Evolutionary conservation across 2,797 vertebrate species (phyloP).

Genomic region (Passerculus sandwichensis): DNA sequence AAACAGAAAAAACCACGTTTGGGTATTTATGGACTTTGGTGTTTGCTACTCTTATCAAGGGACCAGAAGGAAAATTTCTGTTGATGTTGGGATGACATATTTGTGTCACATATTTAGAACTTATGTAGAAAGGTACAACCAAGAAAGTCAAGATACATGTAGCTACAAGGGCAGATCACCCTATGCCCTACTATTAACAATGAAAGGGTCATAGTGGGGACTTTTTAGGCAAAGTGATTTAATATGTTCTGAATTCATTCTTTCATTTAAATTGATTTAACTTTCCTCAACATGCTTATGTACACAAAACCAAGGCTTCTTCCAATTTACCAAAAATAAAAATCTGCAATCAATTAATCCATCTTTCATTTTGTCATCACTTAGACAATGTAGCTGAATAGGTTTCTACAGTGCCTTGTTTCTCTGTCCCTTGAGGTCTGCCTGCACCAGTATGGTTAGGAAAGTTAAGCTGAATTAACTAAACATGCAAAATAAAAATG

Average conservation of each 20-base stretch:
- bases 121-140: background rate
- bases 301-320: slow-evolving; percentile 36
- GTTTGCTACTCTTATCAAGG: background rate
- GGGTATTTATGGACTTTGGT: background rate
- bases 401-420: background rate
- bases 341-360: slow-evolving; percentile 57
- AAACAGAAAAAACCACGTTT: background rate
- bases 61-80: background rate
- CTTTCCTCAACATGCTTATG: slow-evolving; percentile 18
- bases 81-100: background rate
- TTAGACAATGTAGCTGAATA: slow-evolving; percentile 41
- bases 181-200: background rate
- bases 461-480: slow-evolving; percentile 46
- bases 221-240: slow-evolving; percentile 43
- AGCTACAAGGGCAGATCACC: background rate
- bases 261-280: background rate
- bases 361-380: slow-evolving; percentile 56
- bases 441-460: slow-evolving; percentile 24
- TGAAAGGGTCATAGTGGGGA: background rate
- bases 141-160: background rate
- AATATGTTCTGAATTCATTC: slow-evolving; percentile 39
- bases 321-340: slow-evolving; percentile 46
- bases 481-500: background rate
- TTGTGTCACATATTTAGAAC: background rate
- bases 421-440: background rate